Evolutionary conservation across 2,888 invertebrate genomes (phyloP).

Genomic region (Dendrolimus houi): DNA sequence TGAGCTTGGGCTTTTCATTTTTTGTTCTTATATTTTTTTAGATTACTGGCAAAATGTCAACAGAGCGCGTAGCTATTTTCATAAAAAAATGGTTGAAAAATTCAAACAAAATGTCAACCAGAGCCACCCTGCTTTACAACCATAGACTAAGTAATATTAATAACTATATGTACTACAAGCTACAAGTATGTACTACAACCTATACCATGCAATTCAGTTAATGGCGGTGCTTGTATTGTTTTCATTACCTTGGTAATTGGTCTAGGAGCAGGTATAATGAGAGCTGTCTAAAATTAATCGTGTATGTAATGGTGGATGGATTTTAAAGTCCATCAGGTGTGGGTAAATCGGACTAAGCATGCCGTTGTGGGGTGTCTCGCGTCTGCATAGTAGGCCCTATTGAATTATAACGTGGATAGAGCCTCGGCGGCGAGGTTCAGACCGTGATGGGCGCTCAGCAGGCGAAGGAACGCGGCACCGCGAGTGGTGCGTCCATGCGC

Average conservation of each 20-base stretch:
- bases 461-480: conserved; percentile 91
- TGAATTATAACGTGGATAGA: conserved; percentile 23
- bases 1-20: too few relatives aligned
- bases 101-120: too few relatives aligned
- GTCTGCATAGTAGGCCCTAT: conserved; percentile 5
- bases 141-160: too few relatives aligned
- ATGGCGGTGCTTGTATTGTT: not conserved
- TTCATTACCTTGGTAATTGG: not conserved
- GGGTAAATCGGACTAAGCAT: not conserved
- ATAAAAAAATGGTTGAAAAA: too few relatives aligned
- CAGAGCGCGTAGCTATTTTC: too few relatives aligned
- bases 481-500: conserved; percentile 83
- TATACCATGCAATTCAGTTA: not conserved
- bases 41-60: too few relatives aligned
- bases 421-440: conserved; percentile 83
- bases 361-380: conserved; percentile 13
- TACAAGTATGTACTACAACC: too few relatives aligned
- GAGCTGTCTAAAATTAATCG: not conserved
- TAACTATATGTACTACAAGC: too few relatives aligned
- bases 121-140: too few relatives aligned
- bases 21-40: too few relatives aligned
- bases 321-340: not conserved
- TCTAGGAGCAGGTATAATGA: too few relatives aligned
- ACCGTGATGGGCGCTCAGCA: conserved; percentile 92
- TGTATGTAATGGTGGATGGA: not conserved